Conservation (phyloP, 2,888 invertebrate genomes). For the Choristoneura rosaceana region DNA sequence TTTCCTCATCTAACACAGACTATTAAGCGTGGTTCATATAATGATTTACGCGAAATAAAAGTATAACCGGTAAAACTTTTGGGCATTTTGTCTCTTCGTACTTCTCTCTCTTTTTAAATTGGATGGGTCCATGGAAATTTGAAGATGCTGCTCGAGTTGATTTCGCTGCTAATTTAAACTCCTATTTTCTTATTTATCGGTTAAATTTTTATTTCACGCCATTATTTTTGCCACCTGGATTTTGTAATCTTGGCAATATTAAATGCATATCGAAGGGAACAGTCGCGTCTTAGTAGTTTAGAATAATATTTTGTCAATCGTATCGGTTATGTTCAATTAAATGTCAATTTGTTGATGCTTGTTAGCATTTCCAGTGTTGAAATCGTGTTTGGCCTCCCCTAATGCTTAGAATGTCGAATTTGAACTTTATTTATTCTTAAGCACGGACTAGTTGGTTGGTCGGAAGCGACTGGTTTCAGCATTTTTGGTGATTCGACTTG, state of each 20-base stretch:
- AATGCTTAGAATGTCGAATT: slow-evolving; percentile 48
- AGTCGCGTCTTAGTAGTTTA: slow-evolving; percentile 24
- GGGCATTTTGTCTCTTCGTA: neutral
- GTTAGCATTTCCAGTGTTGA: slow-evolving; percentile 55
- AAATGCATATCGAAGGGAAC: neutral
- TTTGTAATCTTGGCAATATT: neutral
- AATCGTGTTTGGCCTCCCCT: slow-evolving; percentile 53
- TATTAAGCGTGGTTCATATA: slow-evolving; percentile 9
- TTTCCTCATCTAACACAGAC: neutral
- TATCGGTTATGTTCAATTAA: slow-evolving; percentile 45
- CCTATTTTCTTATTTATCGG: neutral
- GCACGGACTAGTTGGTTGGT: slow-evolving; percentile 48
- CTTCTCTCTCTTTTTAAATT: neutral
- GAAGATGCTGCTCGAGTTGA: neutral
- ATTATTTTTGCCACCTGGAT: neutral
- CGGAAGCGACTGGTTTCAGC: slow-evolving; percentile 41
- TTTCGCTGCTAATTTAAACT: neutral
- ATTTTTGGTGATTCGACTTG: slow-evolving; percentile 73
- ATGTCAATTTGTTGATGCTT: slow-evolving; percentile 49
- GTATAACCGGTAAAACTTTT: neutral
- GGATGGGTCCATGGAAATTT: neutral
- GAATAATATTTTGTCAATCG: slow-evolving; percentile 37
- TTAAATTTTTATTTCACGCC: neutral
- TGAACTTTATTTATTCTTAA: slow-evolving; percentile 53
- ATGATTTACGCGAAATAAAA: neutral